Conservation (phyloP, 2,113 vertebrate genomes). For the Platanista minor region DNA sequence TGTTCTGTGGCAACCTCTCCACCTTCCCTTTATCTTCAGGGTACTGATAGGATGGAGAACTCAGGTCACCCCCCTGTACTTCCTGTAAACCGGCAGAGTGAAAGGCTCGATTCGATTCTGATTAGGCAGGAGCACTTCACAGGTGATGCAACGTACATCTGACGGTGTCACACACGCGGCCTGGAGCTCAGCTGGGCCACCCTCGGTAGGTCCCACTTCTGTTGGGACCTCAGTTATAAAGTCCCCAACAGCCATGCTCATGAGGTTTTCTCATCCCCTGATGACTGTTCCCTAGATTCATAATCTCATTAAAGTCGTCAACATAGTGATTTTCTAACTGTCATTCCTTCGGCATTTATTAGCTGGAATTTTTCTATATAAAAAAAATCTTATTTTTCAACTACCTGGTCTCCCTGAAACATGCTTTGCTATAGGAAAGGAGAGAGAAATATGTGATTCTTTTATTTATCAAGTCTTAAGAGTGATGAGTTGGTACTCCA, state of each 20-base stretch:
- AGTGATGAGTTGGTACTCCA: not conserved
- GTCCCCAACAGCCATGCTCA: fast-evolving
- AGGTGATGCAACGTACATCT: fast-evolving
- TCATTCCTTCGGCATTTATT: not conserved
- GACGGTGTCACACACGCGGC: fast-evolving
- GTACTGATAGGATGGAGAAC: fast-evolving
- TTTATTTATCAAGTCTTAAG: not conserved
- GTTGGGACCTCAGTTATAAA: fast-evolving
- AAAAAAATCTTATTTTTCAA: not conserved
- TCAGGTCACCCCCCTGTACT: fast-evolving
- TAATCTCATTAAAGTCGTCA: not conserved
- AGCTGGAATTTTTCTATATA: not conserved
- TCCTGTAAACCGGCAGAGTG: not conserved
- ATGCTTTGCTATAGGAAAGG: not conserved
- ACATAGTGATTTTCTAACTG: not conserved
- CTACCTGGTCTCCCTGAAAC: not conserved
- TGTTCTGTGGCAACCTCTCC: not conserved
- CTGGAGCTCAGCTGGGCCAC: too few species aligned
- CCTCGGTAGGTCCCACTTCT: fast-evolving
- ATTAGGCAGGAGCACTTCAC: fast-evolving
- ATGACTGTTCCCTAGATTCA: not conserved
- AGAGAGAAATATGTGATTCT: not conserved
- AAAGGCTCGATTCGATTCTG: not conserved
- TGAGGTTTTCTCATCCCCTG: not conserved
- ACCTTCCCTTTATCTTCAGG: not conserved